Conservation (phyloP, 2,113 vertebrate species). For the Elgaria multicarinata region DNA sequence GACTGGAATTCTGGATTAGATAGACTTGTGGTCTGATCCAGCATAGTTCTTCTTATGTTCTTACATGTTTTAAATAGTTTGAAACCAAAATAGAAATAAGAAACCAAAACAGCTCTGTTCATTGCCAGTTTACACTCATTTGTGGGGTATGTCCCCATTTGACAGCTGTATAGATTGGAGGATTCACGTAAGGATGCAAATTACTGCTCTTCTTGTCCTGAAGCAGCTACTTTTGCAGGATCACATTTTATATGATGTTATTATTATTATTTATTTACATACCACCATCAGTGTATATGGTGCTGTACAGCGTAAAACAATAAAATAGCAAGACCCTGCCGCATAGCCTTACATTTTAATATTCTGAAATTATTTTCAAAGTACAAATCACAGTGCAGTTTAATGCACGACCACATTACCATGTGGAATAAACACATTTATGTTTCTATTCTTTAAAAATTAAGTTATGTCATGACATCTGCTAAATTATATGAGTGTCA, state of each 20-base stretch:
- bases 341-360: no score
- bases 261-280: no score
- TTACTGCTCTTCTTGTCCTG: neutral
- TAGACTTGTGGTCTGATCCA: no score
- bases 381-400: neutral
- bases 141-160: neutral
- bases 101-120: no score
- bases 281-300: no score
- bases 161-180: neutral
- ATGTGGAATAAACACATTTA: conserved; percentile 5
- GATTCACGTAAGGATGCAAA: neutral
- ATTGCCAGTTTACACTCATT: neutral
- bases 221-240: neutral
- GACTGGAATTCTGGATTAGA: no score
- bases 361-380: neutral
- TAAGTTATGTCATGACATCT: neutral
- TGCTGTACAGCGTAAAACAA: no score
- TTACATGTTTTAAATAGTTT: no score
- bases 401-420: neutral
- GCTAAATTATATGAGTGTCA: neutral
- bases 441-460: neutral
- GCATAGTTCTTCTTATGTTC: no score
- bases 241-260: neutral
- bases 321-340: no score
- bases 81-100: no score